Percentiles rank a stretch among this genome's conserved stretches.
phyloP scores from a whole-genome alignment of 2,888 invertebrate species.

The Drosophila yooni region DNA sequence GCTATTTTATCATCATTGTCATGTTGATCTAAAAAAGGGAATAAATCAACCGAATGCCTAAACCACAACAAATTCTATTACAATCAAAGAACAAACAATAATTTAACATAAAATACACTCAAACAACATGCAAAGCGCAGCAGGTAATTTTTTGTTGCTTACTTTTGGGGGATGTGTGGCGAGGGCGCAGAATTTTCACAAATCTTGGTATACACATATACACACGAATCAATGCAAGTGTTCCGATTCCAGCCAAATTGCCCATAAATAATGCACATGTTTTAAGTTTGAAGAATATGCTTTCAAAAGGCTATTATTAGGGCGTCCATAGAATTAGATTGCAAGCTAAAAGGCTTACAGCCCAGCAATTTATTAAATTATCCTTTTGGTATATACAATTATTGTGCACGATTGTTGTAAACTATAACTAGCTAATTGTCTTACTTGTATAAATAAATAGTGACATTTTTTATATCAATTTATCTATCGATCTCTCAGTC shows the following conservation, averaged over 20 bases:
- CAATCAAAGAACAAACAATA: constrained; percentile 1
- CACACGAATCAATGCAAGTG: background rate
- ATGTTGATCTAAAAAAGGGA: constrained; percentile 50
- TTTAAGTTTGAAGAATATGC: background rate
- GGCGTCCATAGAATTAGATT: background rate
- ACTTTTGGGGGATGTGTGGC: background rate
- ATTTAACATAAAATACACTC: constrained; percentile 1
- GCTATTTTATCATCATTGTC: constrained; percentile 71
- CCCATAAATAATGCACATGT: background rate
- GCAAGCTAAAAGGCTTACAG: background rate
- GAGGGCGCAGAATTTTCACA: background rate
- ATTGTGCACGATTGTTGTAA: background rate
- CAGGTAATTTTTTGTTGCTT: constrained; percentile 54
- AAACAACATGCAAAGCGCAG: constrained; percentile 10
- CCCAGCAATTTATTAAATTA: background rate
- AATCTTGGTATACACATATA: background rate
- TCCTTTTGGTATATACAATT: background rate
- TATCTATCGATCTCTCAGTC: background rate
- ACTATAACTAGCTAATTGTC: background rate
- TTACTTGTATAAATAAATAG: background rate
- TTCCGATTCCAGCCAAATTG: background rate
- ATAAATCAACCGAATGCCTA: background rate
- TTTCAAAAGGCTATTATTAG: background rate
- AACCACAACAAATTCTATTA: background rate
- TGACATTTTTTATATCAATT: background rate